Base-by-base conservation (phyloP, 2,888 invertebrate species). In the Eristalis intricaria region DNA sequence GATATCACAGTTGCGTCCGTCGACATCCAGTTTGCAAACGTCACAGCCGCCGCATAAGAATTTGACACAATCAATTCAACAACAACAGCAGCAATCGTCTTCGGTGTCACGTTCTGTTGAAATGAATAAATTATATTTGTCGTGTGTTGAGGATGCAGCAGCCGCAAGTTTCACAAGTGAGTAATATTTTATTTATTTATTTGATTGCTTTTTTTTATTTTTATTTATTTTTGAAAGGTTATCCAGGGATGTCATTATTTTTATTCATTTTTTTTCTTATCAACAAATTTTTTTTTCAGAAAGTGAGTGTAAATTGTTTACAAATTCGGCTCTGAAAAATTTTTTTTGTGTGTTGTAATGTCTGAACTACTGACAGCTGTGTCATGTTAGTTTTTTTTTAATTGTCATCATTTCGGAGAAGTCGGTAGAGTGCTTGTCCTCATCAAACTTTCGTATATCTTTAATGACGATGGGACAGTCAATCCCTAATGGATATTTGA, bases 111-210 rank as follows among this genome's bases (percentile, higher is more conserved):
- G 96, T 93, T 96, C 97, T 90, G 95, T 97, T 95, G 98, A 98
- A 94, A 98, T 98, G 98, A 98, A 96, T 94, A 97, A 97, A 94
- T 97, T 97, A 93, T 98, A 96, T 95, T 95, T 98, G 92, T 96
- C 96, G 93, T 98, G 97, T 94, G 95, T 96, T 91, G 97, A 97
- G 92, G 96, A 97, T 94, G 96, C 96, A 93, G 94, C 95, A 89
- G 97, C 97, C 91, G n/a, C n/a, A n/a, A n/a, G n/a, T n/a, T 94
- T 96, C 92, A 97, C 97, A 94, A 97, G 97, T 98, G 94, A 96
- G 97, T 96, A 92, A 89, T 38, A 8, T 19, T 75, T 87, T 78
- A 68, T 69, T 78, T 66, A 29, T 79, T 61, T 35, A 23, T 26
- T 66, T 29, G 56, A 22, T 66, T 40, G 64, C n/a, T n/a, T n/a